Evolutionary conservation across 1,140 invertebrate species (phyloP), one percentile per base, ranked within the genome.

Genomic region (Papilio helenus): DNA sequence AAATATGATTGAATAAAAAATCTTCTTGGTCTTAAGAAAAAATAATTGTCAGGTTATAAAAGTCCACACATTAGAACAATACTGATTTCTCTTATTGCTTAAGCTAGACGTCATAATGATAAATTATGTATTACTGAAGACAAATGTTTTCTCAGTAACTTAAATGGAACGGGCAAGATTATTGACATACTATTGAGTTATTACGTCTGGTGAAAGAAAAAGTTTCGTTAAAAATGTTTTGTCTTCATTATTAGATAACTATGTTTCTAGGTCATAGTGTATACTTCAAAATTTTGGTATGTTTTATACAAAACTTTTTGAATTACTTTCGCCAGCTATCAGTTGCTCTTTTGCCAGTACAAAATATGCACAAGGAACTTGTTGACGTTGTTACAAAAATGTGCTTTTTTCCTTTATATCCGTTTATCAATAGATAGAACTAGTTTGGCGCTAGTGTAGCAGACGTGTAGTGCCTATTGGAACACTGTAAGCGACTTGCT

Each of bases 341-440:
- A n/a, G n/a, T n/a, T n/a, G n/a, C n/a, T n/a, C n/a, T n/a, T n/a
- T n/a, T n/a, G 46, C 16, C 18, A 49, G 14, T 46, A 14, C 44
- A 46, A 46, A 46, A 46, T 46, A 16, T 1, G 12, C 1, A 46
- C 10, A 46, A 46, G 3, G 12, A 44, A 46, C 14, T 14, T 12
- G 20, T 58, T 58, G 55, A 23, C 18, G n/a, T 55, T 55, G 49
- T 55, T n/a, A 23, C 55, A 58, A 58, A 58, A 58, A 29, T 29
- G 29, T 39, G 16, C 29, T 16, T 39, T n/a, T 14, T 1, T 72
- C 20, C 9, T 5, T 8, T 26, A 23, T 44, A 71, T 82, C 73
- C 23, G 61, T 55, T n/a, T 77, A 84, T 85, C 83, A 84, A 87
- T 84, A 81, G 71, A 83, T 76, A 83, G 77, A 82, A 83, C 82